Base-by-base conservation (phyloP, 2,797 vertebrate genomes). In the Melanogrammus aeglefinus region DNA sequence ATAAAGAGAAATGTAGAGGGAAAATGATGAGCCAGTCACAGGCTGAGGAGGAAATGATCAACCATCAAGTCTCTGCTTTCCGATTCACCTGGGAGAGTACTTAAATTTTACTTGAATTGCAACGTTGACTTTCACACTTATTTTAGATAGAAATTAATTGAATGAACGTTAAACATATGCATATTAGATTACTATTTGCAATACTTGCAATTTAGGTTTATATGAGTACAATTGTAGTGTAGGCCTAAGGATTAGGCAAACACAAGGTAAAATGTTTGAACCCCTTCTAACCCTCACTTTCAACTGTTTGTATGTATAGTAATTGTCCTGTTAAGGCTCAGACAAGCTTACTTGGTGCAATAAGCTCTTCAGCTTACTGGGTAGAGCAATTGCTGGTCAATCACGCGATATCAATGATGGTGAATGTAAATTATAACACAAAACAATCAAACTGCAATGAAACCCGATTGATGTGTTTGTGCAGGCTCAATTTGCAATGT, bases 241-340 rank as follows among this genome's bases (percentile, higher is more conserved):
- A 33, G 12, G 10, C 41, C 16, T 3, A 51, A 16, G 16, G 44
- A 51, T 18, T 10, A 1, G 4, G 51, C 18, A n/a, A 57, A 57
- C 4, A 57, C 21, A 57, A 21, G 51, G 51, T 57, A 21, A 57
- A n/a, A n/a, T 57, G 51, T n/a, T 21, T 57, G 1, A 57, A 57
- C 18, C 4, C 10, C 3, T 3, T 63, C 21, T 63, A 63, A 63
- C 21, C n/a, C 6, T n/a, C 57, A 63, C 6, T 6, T 57, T 39
- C 38, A 38, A 38, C 36, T 21, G 47, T 63, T 24, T 33, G 3
- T 9, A 21, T n/a, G 5, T 63, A n/a, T 7, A n/a, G 8, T 24
- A 69, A 69, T 69, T 69, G n/a, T 69, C 63, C 63, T 12, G 63
- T 69, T 63, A n/a, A 63, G 57, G 57, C 57, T 63, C 57, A 63